Conservation (phyloP, 2,797 vertebrate genomes). For the Urosaurus nigricauda region DNA sequence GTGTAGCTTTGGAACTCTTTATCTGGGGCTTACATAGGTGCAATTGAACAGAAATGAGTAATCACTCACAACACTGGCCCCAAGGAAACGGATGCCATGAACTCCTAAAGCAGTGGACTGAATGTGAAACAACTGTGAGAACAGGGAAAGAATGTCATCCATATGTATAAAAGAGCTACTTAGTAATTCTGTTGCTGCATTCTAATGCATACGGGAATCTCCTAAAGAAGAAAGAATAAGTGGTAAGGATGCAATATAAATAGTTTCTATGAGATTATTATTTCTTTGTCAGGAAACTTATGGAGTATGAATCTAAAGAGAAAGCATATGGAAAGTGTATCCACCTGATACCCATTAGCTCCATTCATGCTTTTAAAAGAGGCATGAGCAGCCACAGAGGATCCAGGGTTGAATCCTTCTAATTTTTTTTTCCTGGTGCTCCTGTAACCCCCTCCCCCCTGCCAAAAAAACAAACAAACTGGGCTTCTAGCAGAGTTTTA, state of each 20-base stretch:
- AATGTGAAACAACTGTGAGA: neutral
- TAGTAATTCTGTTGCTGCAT: neutral
- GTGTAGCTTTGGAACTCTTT: slow-evolving; percentile 2
- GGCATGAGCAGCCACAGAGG: too few species aligned
- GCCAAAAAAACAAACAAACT: too few species aligned
- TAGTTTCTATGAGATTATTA: neutral
- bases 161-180: slow-evolving; percentile 4
- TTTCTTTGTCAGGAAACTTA: neutral
- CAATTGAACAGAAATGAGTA: neutral
- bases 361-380: neutral
- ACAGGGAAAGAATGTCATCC: neutral
- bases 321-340: neutral
- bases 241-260: slow-evolving; percentile 1
- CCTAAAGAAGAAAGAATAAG: neutral
- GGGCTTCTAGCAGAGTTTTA: too few species aligned
- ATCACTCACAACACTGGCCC: neutral
- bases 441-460: too few species aligned
- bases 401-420: too few species aligned
- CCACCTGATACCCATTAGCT: neutral
- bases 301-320: neutral
- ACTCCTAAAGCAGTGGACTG: slow-evolving; percentile 14
- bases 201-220: neutral
- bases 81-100: neutral
- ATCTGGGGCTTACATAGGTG: neutral
- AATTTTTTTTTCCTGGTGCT: too few species aligned